Conservation (phyloP, 2,797 vertebrate species). For the Nyctibius grandis region DNA sequence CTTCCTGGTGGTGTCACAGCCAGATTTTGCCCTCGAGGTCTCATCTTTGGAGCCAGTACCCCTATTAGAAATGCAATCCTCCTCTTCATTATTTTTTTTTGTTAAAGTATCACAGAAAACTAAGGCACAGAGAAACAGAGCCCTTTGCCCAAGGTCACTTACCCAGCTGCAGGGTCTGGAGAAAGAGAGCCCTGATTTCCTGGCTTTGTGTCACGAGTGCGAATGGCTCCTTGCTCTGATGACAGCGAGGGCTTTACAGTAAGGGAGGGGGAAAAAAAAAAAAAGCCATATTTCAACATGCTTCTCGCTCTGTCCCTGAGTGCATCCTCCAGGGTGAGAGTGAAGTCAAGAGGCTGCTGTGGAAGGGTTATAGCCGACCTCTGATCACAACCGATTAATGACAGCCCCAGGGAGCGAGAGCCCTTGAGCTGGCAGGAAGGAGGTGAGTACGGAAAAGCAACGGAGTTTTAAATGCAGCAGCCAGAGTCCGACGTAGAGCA, state of each 20-base stretch:
- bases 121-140: not conserved
- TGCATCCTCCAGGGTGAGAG: conserved; percentile 39
- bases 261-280: not conserved
- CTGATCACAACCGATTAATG: conserved; percentile 62
- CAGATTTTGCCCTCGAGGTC: not conserved
- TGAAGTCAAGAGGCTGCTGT: conserved; percentile 62
- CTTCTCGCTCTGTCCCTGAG: conserved; percentile 23
- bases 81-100: not conserved
- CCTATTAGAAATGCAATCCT: not conserved
- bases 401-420: conserved; percentile 42
- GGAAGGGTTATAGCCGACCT: conserved; percentile 54
- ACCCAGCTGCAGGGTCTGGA: not conserved
- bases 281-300: conserved; percentile 23
- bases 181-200: not conserved
- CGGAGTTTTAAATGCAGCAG: conserved; percentile 7
- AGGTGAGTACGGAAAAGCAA: not conserved
- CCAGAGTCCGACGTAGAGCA: not conserved
- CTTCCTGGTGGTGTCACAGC: not conserved
- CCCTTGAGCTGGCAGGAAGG: conserved; percentile 61
- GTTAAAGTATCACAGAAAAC: not conserved
- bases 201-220: conserved; percentile 12
- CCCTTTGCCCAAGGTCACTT: conserved; percentile 34
- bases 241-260: conserved; percentile 29
- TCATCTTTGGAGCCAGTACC: not conserved
- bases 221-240: conserved; percentile 30